Base-by-base conservation (phyloP, 2,797 vertebrate genomes). In the Hylomyscus alleni region DNA sequence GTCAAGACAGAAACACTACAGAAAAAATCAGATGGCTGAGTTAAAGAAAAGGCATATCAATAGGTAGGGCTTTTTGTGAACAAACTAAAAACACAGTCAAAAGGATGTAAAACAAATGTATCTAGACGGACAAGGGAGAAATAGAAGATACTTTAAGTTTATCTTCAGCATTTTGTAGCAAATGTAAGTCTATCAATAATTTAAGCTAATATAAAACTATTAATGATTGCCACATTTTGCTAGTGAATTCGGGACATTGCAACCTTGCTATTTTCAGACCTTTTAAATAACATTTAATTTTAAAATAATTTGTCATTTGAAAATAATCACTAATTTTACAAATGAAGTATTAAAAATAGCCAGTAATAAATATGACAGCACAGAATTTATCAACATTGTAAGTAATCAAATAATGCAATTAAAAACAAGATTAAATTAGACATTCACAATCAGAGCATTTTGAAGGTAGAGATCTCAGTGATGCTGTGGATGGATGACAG, bases 381-480 rank as follows among this genome's bases (percentile, higher is more conserved):
- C 76, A 88, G 37, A 96, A 20, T 52, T 50, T 90, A 94, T 96
- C 44, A 92, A 60, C 24, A 93, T 56, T 93, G 40, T 0, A 62
- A 72, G 29, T 19, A 88, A 88, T 80, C 2, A 58, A 80, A 89
- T 37, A 92, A 76, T 60, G 20, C 14, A 93, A 47, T 92, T 67
- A 92, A 92, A 90, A 17, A 2, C 37, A 90, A 85, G n/a, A 93
- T 62, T 90, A 93, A 95, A 85, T 83, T 93, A 47, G 10, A 44
- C 77, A 94, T 93, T 82, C 83, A 17, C 47, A 88, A 26, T 29
- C 17, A 75, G 37, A 90, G 20, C 44, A 50, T 90, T 97, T 90
- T 60, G 73, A 96, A 90, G 72, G 15, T 80, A 93, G 50, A 44
- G 4, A 78, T 76, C 24, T 96, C 34, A 12, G 2, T 73, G 82